Evolutionary conservation across 2,888 invertebrate genomes (phyloP), one percentile per base, ranked within the genome.

Genomic region (Actias luna): DNA sequence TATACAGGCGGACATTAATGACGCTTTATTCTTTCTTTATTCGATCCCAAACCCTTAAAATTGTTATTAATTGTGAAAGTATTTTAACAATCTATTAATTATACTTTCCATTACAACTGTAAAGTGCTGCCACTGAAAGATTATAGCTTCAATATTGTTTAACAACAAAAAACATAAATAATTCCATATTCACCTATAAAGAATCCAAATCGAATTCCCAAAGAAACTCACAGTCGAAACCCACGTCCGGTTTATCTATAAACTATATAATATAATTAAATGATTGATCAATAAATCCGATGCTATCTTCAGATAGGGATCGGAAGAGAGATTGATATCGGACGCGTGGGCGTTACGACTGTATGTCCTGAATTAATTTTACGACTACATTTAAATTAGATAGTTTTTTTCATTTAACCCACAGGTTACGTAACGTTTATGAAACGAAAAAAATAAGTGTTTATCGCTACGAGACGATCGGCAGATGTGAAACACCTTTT

Each of bases 331-430:
- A 52, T 25, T 27, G 25, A 52, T 22, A 52, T 52, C 50, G 10
- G 50, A 14, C 25, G 50, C 50, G 50, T 52, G 50, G 50, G 50
- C 50, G 50, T 3, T 5, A 52, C 50, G 5, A 14, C 50, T 52
- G 50, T 52, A 25, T 25, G 50, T 52, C 50, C 50, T 52, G 50
- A 52, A 52, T 52, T 52, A 52, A 52, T 52, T 52, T 52, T 25
- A 52, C 27, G 22, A 14, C 50, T 25, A 52, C 50, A 52, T 52
- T 25, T 27, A 52, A 52, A 52, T 52, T 27, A 52, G 50, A 25
- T 52, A 52, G 4, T 52, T 27, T 52, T 52, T 52, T 35, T 12
- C 35, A 35, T 5, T 35, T 35, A 35, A 35, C n/a, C n/a, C n/a
- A n/a, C n/a, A n/a, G n/a, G n/a, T n/a, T n/a, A n/a, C n/a, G n/a